Conservation (phyloP, 2,797 vertebrate genomes). For the Morelia viridis region DNA sequence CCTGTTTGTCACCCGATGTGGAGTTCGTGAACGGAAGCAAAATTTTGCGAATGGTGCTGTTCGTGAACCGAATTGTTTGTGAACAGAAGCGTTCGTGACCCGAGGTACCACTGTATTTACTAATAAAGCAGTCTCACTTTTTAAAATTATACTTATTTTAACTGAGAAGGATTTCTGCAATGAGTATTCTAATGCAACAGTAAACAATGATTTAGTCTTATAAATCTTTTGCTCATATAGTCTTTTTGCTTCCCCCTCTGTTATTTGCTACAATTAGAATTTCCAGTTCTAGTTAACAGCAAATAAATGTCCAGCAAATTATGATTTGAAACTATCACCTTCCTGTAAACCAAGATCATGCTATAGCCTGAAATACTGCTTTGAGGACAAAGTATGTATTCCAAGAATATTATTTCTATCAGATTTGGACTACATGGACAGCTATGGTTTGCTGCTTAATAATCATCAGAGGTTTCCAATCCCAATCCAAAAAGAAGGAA, state of each 20-base stretch:
- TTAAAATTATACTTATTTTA: not conserved
- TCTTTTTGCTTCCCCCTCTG: not conserved
- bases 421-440: not conserved
- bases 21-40: no score
- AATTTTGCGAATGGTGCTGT: no score
- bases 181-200: not conserved
- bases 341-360: not conserved
- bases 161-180: not conserved
- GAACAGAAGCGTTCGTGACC: no score
- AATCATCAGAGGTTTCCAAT: not conserved
- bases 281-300: not conserved
- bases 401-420: not conserved
- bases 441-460: not conserved
- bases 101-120: not conserved
- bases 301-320: not conserved
- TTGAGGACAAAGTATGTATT: not conserved
- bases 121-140: not conserved
- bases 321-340: not conserved
- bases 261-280: not conserved
- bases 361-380: not conserved
- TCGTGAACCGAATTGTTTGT: no score
- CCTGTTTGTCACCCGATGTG: no score
- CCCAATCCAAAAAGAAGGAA: not conserved
- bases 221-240: not conserved
- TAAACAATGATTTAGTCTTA: not conserved